Percentiles rank a stretch among this genome's conserved stretches.
These are phyloP conservation scores for Paratrypauchen microcephalus DNA, from an alignment of 2,797 vertebrate genomes.

Conservation along the genomic window DNA sequence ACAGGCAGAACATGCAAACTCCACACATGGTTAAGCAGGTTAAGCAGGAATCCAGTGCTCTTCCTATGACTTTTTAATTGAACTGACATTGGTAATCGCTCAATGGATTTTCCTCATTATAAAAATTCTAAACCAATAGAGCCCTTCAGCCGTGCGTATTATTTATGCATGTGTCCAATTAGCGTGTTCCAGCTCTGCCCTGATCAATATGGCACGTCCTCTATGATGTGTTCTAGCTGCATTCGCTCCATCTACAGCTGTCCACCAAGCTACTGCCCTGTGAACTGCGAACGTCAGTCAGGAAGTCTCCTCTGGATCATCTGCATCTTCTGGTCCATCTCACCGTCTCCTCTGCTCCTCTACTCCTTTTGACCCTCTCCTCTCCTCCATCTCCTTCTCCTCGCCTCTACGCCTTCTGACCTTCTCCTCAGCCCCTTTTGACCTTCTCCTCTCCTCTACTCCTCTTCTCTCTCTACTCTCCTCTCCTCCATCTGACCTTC, in stretches of 20 bases:
- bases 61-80: not conserved
- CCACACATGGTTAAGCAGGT: not conserved
- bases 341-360: slow-evolving; percentile 13
- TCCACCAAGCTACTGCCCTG: slow-evolving; percentile 56
- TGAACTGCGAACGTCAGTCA: slow-evolving; percentile 75
- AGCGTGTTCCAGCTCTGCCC: not conserved
- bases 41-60: too few species aligned
- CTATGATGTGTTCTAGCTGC: slow-evolving; percentile 15
- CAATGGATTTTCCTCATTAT: not conserved
- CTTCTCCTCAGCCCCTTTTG: too few species aligned
- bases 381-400: too few species aligned
- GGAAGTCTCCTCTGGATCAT: slow-evolving; percentile 23
- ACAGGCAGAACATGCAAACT: not conserved
- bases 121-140: not conserved
- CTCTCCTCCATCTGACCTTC: too few species aligned
- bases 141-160: not conserved
- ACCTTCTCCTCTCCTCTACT: too few species aligned
- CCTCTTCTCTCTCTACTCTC: too few species aligned
- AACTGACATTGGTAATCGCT: not conserved
- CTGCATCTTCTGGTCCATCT: slow-evolving; percentile 54
- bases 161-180: slow-evolving; percentile 6
- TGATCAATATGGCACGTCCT: not conserved
- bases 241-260: slow-evolving; percentile 48
- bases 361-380: too few species aligned
- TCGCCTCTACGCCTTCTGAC: too few species aligned